A percentile compares a stretch with the other conserved stretches of the same genome.
These are phyloP conservation scores for Pygmarrhopalites habei DNA, from an alignment of 1,140 invertebrate species.

Conservation along the genomic window DNA sequence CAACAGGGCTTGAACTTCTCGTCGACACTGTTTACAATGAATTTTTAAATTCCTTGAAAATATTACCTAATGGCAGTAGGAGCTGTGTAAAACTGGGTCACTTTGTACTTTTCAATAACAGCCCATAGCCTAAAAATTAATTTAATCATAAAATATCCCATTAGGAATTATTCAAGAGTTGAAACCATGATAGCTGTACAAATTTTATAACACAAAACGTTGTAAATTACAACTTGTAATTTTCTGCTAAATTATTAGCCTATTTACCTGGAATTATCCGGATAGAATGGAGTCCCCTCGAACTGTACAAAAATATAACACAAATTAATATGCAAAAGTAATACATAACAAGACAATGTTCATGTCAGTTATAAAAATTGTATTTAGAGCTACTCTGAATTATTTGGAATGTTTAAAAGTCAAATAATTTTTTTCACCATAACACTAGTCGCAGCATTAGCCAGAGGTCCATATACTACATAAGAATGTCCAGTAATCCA, in stretches of 20 bases:
- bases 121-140: no score
- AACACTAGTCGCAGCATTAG: slow-evolving; percentile 86
- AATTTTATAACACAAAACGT: no score
- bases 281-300: slow-evolving; percentile 90
- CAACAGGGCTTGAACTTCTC: no score
- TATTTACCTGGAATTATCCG: slow-evolving; percentile 75
- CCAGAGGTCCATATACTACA: slow-evolving; percentile 87
- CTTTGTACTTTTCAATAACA: slow-evolving; percentile 87
- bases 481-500: slow-evolving; percentile 98
- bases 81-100: slow-evolving; percentile 95
- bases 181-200: no score
- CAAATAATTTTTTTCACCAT: slow-evolving; percentile 53
- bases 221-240: no score
- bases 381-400: not conserved
- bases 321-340: not conserved
- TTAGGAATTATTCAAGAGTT: no score
- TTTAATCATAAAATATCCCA: no score
- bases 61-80: slow-evolving; percentile 94
- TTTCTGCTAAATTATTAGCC: no score
- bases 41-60: no score
- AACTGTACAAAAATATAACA: slow-evolving; percentile 56
- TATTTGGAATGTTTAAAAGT: not conserved
- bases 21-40: no score
- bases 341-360: not conserved
- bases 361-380: not conserved